Evolutionary conservation across 1,140 invertebrate genomes (phyloP).

Genomic region (Ceratina calcarata): DNA sequence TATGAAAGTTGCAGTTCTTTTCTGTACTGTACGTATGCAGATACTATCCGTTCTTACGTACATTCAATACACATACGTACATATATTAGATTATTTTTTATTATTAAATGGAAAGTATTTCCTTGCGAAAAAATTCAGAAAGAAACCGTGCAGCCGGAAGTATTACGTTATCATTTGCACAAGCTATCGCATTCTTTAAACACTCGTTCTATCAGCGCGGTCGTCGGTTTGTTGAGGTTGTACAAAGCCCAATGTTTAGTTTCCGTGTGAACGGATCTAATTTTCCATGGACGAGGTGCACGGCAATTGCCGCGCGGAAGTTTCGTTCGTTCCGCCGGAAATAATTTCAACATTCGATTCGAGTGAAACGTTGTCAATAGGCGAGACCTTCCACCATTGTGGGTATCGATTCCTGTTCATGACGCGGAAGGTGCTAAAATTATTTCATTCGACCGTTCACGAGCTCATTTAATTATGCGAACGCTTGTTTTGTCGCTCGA

Average conservation of each 20-base stretch:
- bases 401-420: conserved; percentile 5
- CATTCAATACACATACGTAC: too few relatives aligned
- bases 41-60: too few relatives aligned
- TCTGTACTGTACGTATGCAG: background rate
- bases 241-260: conserved; percentile 20
- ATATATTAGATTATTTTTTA: too few relatives aligned
- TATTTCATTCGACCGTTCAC: conserved; percentile 6
- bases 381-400: too few relatives aligned
- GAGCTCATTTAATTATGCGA: conserved; percentile 27
- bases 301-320: background rate
- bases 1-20: background rate
- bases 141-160: too few relatives aligned
- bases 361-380: background rate
- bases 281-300: background rate
- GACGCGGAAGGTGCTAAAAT: conserved; percentile 4
- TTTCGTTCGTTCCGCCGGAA: background rate
- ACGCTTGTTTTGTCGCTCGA: conserved; percentile 2
- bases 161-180: background rate
- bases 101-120: too few relatives aligned
- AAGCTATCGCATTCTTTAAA: background rate
- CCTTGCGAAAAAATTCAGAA: too few relatives aligned
- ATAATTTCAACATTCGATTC: conserved; percentile 8
- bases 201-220: background rate
- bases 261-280: conserved; percentile 17
- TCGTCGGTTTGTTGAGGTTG: background rate